phyloP scores from a whole-genome alignment of 2,113 vertebrate species.

The Phodopus roborovskii region DNA sequence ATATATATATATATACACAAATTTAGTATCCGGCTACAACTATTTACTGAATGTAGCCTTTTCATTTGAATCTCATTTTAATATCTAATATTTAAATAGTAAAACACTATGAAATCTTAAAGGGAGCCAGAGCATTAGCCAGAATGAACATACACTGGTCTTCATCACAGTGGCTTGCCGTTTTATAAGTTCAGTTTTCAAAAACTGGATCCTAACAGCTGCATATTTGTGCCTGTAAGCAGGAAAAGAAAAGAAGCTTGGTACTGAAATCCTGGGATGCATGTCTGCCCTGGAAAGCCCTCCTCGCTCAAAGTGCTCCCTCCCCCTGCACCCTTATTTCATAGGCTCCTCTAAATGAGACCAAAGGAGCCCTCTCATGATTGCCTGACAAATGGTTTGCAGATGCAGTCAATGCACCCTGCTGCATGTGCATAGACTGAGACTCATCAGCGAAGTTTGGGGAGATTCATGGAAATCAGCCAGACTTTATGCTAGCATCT shows the following conservation, averaged over 20 bases:
- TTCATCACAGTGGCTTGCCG: background rate
- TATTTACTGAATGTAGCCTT: background rate
- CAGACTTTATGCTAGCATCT: background rate
- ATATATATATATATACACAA: background rate
- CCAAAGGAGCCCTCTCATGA: background rate
- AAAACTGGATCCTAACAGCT: slow-evolving; percentile 46
- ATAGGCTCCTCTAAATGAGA: slow-evolving; percentile 26
- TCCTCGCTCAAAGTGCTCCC: slow-evolving; percentile 38
- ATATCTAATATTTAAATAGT: slow-evolving; percentile 19
- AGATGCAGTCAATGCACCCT: slow-evolving; percentile 6
- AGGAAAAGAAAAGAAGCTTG: slow-evolving; percentile 46
- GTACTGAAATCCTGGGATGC: background rate
- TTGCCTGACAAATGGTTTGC: slow-evolving; percentile 34
- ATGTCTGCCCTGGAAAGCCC: background rate
- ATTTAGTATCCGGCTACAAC: background rate
- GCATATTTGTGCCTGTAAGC: background rate
- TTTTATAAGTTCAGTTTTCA: slow-evolving; percentile 1
- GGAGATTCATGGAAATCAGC: background rate
- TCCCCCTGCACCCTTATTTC: background rate
- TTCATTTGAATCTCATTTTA: slow-evolving; percentile 1
- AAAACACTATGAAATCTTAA: background rate
- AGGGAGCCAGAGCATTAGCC: background rate
- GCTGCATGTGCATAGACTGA: background rate
- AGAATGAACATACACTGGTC: background rate
- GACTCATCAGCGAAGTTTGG: background rate